Base-by-base conservation (phyloP, 2,888 invertebrate genomes). In the Amblyjoppa fuscipennis region DNA sequence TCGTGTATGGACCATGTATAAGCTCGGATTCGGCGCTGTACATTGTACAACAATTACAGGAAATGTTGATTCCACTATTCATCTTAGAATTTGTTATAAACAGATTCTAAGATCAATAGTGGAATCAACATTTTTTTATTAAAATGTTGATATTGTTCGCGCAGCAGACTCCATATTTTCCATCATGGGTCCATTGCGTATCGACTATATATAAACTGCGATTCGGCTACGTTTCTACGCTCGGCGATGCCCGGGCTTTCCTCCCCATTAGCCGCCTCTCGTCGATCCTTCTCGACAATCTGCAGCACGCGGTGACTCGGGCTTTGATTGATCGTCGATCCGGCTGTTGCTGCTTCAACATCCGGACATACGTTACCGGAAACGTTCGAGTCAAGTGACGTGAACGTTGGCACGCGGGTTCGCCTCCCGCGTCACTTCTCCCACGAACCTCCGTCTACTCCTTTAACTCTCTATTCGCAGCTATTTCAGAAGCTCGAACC, bases 341-440 rank as follows among this genome's bases (percentile, higher is more conserved):
- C 78, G 56, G 69, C 69, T 64, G 73, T 84, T 81, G 68, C 56
- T 51, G 70, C 51, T 74, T 41, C 38, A 49, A 82, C 78, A 79
- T 82, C 79, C 75, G 78, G 66, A 85, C 78, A 59, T 51, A 71
- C 85, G 78, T 82, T 66, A 79, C 75, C 85, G 85, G 85, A 82
- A 75, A 79, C 78, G 78, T 82, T 82, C 70, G 75, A 80, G 53
- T 64, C 81, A 59, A 79, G 53, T 69, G 78, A 83, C 69, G 75
- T 79, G 61, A 69, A 75, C 73, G 28, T 73, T 61, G 53, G 53
- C 51, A 20, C 66, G 20, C 31, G 51, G 53, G 4, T 66, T 49
- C 28, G 41, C 49, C 51, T 64, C 64, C 31, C 3, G 71, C 25
- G 69, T 81, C 59, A 68, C 38, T 77, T 59, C 59, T 59, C 25